Conservation (phyloP, 53 echinoderm and acorn worm genomes). For the Holothuria scabra region DNA sequence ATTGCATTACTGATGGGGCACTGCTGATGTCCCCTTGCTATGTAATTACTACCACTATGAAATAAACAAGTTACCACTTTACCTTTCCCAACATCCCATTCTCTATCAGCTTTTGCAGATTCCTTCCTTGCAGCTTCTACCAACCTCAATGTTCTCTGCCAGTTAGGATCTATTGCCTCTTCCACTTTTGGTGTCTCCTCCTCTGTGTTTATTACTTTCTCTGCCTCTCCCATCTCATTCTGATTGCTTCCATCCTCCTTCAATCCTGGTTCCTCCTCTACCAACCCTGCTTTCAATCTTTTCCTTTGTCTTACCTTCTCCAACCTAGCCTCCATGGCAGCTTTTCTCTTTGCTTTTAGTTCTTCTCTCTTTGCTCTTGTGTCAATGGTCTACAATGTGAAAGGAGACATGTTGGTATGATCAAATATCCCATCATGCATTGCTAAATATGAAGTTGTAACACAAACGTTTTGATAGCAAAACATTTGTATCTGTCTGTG, state of each 20-base stretch:
- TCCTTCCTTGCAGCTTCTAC: slow-evolving; percentile 30
- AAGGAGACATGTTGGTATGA: too few species aligned
- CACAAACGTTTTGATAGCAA: too few species aligned
- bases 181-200: slow-evolving; percentile 17
- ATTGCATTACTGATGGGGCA: too few species aligned
- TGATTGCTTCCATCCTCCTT: slow-evolving; percentile 16
- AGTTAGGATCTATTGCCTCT: slow-evolving; percentile 7
- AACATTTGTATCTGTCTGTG: too few species aligned
- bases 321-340: slow-evolving; percentile 80
- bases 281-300: slow-evolving; percentile 50
- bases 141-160: slow-evolving; percentile 30
- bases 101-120: slow-evolving; percentile 47
- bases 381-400: slow-evolving; percentile 64
- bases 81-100: slow-evolving; percentile 79
- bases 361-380: slow-evolving; percentile 81
- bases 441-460: too few species aligned
- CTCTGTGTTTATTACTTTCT: neutral
- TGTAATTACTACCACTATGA: too few species aligned
- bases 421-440: too few species aligned
- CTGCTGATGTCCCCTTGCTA: too few species aligned
- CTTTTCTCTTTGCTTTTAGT: slow-evolving; percentile 91
- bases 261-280: neutral
- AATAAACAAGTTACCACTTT: neutral
- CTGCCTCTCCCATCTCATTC: slow-evolving; percentile 14
- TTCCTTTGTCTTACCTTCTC: slow-evolving; percentile 95